Evolutionary conservation across 2,797 vertebrate species (phyloP), one percentile per base, ranked within the genome.

Genomic region (Silurus aristotelis): DNA sequence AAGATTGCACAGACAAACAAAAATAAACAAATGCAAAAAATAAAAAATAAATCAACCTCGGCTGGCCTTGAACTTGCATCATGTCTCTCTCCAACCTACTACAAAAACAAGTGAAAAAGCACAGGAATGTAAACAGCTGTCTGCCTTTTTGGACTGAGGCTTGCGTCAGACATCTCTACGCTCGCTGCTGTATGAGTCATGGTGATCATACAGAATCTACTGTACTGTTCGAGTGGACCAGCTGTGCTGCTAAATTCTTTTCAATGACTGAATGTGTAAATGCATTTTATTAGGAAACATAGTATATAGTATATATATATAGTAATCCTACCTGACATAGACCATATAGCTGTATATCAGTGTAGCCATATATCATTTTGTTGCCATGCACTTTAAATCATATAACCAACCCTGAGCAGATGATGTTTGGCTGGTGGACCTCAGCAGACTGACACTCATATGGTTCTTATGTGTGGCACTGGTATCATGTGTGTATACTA

Each of bases 121-220:
- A 66, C 14, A 22, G 60, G 58, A 82, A 67, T 75, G 79, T 72
- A 82, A 82, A 66, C 84, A 77, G 71, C 84, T 76, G 19, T 43
- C 85, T 75, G 85, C 82, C n/a, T 68, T 79, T 83, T 78, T 58
- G 67, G 58, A n/a, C 46, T 64, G 0, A 20, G 22, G 13, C 81
- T 83, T 86, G 68, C 82, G 61, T 83, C 82, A 86, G 52, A 72
- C 63, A 77, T 72, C 43, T 80, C 71, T 22, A 25, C 3, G 48
- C 85, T 79, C 67, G 43, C 77, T 72, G 46, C 75, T 72, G 75
- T 31, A 76, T 83, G 85, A 83, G 76, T 77, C 56, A 83, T 64
- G 46, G 25, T 72, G 60, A 83, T 73, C 75, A 10, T n/a, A 27
- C 46, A 20, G 56, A 79, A 78, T 31, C 61, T 25, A 52, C n/a